These are phyloP conservation scores for Melanotaenia trifasciata DNA, from an alignment of 2,797 vertebrate species.

Conservation along the genomic window DNA sequence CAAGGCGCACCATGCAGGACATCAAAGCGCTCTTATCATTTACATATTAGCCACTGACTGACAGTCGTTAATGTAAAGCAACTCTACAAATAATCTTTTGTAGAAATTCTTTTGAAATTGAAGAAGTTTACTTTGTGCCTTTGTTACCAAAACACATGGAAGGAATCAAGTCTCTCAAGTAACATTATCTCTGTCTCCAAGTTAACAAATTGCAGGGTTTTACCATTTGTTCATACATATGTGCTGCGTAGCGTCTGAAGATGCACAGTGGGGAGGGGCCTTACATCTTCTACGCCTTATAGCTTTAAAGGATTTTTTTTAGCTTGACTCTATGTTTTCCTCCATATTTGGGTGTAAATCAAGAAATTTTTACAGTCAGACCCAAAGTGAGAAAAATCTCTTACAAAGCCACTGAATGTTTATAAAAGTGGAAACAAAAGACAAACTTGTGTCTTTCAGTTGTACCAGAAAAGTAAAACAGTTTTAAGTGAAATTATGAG, in stretches of 20 bases:
- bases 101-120: background rate
- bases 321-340: background rate
- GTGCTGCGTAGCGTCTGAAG: background rate
- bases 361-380: background rate
- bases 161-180: conserved; percentile 9
- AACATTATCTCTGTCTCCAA: conserved; percentile 21
- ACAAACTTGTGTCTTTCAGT: too few relatives aligned
- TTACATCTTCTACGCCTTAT: background rate
- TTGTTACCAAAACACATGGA: conserved; percentile 16
- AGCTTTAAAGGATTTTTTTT: background rate
- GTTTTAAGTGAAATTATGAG: too few relatives aligned
- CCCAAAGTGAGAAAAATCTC: too few relatives aligned
- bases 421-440: too few relatives aligned
- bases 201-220: conserved; percentile 27
- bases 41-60: conserved; percentile 71
- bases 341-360: background rate
- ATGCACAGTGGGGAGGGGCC: background rate
- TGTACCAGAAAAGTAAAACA: too few relatives aligned
- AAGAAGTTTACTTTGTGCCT: conserved; percentile 1
- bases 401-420: too few relatives aligned
- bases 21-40: conserved; percentile 72
- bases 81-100: background rate
- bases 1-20: conserved; percentile 58
- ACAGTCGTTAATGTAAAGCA: conserved; percentile 22
- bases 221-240: conserved; percentile 16